phyloP scores from a whole-genome alignment of 1,140 invertebrate species.

The Pissodes strobi region DNA sequence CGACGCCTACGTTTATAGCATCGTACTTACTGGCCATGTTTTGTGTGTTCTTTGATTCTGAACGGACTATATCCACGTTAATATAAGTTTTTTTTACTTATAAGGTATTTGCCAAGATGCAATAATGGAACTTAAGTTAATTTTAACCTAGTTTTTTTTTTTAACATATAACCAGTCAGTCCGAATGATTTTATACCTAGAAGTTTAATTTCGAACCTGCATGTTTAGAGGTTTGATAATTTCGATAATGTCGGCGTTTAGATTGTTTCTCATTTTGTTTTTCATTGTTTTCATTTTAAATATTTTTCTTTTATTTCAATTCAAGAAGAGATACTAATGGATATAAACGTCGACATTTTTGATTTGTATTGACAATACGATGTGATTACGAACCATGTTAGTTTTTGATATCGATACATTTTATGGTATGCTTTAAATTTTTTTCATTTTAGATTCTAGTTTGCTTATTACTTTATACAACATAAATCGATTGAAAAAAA shows the following conservation, averaged over 20 bases:
- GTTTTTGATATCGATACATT: too few relatives aligned
- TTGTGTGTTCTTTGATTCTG: slow-evolving; percentile 6
- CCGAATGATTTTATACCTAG: not conserved
- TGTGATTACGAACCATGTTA: too few relatives aligned
- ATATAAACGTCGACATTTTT: slow-evolving; percentile 1
- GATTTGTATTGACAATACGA: not conserved
- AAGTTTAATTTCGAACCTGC: slow-evolving; percentile 14
- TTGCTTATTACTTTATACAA: too few relatives aligned
- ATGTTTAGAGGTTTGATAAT: slow-evolving; percentile 16
- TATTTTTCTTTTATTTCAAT: too few relatives aligned
- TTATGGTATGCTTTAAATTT: too few relatives aligned
- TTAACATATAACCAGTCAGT: slow-evolving; percentile 27
- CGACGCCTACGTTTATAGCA: too few relatives aligned
- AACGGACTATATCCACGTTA: slow-evolving; percentile 21
- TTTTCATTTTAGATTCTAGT: too few relatives aligned
- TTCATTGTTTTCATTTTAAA: too few relatives aligned
- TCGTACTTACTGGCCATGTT: too few relatives aligned
- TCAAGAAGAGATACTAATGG: too few relatives aligned
- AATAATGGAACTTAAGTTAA: slow-evolving; percentile 30
- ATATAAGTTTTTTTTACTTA: slow-evolving; percentile 31
- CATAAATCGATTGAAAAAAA: too few relatives aligned
- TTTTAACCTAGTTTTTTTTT: slow-evolving; percentile 30
- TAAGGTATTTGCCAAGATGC: slow-evolving; percentile 34
- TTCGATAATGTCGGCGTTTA: slow-evolving; percentile 7
- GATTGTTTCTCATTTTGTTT: too few relatives aligned